Evolutionary conservation across 2,113 vertebrate genomes (phyloP), one percentile per base, ranked within the genome.

Genomic region (human (Homo sapiens)): DNA sequence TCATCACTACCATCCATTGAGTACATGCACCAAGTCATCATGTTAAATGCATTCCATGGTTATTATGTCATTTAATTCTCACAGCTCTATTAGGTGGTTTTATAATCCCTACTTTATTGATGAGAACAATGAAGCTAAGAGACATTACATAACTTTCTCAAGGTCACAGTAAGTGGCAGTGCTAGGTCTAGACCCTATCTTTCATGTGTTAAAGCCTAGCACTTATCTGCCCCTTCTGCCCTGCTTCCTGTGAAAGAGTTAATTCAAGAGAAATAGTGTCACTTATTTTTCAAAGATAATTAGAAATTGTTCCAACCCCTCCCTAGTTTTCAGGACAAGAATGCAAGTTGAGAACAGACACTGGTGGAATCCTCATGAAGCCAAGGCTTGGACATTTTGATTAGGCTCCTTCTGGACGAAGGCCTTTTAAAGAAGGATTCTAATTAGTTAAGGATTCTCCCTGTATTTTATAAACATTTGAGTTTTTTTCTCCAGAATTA

Each of bases 371-470:
- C 4, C 14, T 55, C 27, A 38, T 0, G 11, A 43, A 76, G 59
- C 50, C 30, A 82, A 75, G 43, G 25, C 80, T 48, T n/a, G 30
- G 40, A 8, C 1, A 1, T 75, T 95, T 90, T 48, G 20, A 57
- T 87, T 32, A 86, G 50, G 12, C 23, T 52, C 6, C 73, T 25
- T 82, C 32, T 52, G 45, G 32, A 70, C 32, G 5, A 40, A 80
- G 85, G 50, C 20, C 20, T 25, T 64, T 57, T 81, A n/a, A 90
- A 96, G 73, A 66, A 82, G 72, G 45, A 35, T 22, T 92, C 59
- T 59, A 73, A 84, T 80, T 64, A 48, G 17, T 55, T 81, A 48
- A 55, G 8, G n/a, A 48, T 66, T 55, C 75, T 57, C n/a, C 32
- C 27, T 52, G 2, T 16, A 61, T 94, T 68, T 83, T 32, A 35